phyloP scores from a whole-genome alignment of 2,888 invertebrate genomes.

The Ethmia dodecea region DNA sequence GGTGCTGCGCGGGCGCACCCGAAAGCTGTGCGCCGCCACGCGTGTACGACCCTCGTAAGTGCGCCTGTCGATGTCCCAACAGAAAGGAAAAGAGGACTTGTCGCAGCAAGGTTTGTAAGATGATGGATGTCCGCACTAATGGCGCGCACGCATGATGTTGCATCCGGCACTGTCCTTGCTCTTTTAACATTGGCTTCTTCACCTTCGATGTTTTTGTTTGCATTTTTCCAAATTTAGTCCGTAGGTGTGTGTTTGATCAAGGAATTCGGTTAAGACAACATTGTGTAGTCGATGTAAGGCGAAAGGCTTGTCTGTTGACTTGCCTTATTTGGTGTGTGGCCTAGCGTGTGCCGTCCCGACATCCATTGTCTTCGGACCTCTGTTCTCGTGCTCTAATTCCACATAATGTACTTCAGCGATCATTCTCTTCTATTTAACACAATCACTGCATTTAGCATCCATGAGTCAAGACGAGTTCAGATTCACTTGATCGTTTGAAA shows the following conservation, averaged over 20 bases:
- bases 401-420: no score
- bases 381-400: not conserved
- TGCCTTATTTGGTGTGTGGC: constrained; percentile 23
- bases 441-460: no score
- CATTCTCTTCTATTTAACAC: no score
- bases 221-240: constrained; percentile 10
- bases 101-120: constrained; percentile 68
- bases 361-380: constrained; percentile 60
- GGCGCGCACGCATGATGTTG: constrained; percentile 39
- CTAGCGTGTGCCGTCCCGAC: constrained; percentile 32
- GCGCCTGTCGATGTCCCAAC: constrained; percentile 69
- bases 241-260: constrained; percentile 15
- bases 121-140: constrained; percentile 68
- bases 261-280: constrained; percentile 23
- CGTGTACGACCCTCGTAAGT: constrained; percentile 70
- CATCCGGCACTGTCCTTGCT: constrained; percentile 25
- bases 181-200: not conserved
- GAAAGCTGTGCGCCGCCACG: constrained; percentile 45
- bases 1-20: constrained; percentile 47
- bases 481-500: no score
- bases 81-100: constrained; percentile 55
- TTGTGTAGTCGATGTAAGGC: constrained; percentile 14
- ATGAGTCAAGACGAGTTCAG: no score
- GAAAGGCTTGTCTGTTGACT: constrained; percentile 19
- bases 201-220: constrained; percentile 18